These are phyloP conservation scores for Neosalanx taihuensis DNA, from an alignment of 2,797 vertebrate species.

Conservation along the genomic window DNA sequence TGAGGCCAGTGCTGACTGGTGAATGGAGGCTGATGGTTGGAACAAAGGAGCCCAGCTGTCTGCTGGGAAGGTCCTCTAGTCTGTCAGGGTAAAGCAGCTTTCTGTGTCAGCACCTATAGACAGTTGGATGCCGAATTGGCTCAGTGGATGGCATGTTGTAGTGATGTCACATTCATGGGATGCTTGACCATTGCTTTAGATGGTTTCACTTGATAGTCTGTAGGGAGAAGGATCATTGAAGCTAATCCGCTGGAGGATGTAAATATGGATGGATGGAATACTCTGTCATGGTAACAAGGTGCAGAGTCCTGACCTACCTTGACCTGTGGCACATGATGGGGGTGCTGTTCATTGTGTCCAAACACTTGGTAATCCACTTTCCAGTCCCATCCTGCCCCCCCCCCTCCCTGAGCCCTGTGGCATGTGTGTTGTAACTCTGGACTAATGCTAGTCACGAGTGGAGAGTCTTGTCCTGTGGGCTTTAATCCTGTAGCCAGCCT, in stretches of 20 bases:
- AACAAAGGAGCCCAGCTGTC: slow-evolving; percentile 30
- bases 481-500: neutral
- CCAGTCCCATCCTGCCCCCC: neutral
- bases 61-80: slow-evolving; percentile 2
- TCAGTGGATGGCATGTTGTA: too few relatives aligned
- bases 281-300: neutral
- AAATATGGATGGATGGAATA: neutral
- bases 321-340: neutral
- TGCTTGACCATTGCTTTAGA: too few relatives aligned
- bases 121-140: too few relatives aligned
- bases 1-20: neutral
- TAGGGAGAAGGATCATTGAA: too few relatives aligned
- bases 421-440: slow-evolving; percentile 5
- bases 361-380: slow-evolving; percentile 10
- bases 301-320: neutral
- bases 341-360: slow-evolving; percentile 10
- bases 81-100: too few relatives aligned
- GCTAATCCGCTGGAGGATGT: neutral
- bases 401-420: neutral
- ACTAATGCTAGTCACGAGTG: slow-evolving; percentile 8
- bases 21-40: neutral
- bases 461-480: neutral
- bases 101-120: too few relatives aligned
- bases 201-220: too few relatives aligned
- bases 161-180: too few relatives aligned